Base-by-base conservation (phyloP, 2,797 vertebrate genomes). In the Limosa lapponica region DNA sequence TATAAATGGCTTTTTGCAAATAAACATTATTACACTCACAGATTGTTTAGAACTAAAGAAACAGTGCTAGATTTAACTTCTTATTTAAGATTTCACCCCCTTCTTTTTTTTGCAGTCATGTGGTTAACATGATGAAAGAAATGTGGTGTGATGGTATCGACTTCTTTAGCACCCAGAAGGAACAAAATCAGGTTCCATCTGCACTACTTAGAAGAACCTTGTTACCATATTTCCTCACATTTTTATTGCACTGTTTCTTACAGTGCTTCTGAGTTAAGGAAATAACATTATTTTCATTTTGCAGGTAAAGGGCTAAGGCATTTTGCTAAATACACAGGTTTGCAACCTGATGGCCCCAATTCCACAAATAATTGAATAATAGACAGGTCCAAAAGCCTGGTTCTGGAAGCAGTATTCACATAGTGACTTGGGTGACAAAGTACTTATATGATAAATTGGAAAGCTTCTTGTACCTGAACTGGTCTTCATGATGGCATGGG, bases 91-190 rank as follows among this genome's bases (percentile, higher is more conserved):
- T 51, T 89, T 79, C 51, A 43, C 9, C 17, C 23, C 14, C 8
- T 46, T 61, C 6, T 58, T 58, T 78, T 64, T 73, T 67, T n/a
- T 71, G 2, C n/a, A 73, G 28, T 64, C 28, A n/a, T 77, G 17
- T 77, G 24, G 25, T 71, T 81, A 64, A 72, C 20, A 18, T 41
- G 18, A 48, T 62, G 54, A 78, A 86, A 71, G 36, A 83, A 92
- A 80, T 51, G 8, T n/a, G 37, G 4, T 13, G 3, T 87, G 51
- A 46, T 82, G 34, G 8, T 64, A 48, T n/a, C 0, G 0, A 57
- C 23, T 55, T 69, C 66, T 74, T 87, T 69, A 89, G 30, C 32
- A 64, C 6, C 2, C 41, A n/a, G 44, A 62, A 82, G 34, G 20
- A 84, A 75, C 9, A 87, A 89, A 80, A 85, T 2, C 20, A 30